Conservation (phyloP, 2,113 vertebrate species). For the Oryzias celebensis region DNA sequence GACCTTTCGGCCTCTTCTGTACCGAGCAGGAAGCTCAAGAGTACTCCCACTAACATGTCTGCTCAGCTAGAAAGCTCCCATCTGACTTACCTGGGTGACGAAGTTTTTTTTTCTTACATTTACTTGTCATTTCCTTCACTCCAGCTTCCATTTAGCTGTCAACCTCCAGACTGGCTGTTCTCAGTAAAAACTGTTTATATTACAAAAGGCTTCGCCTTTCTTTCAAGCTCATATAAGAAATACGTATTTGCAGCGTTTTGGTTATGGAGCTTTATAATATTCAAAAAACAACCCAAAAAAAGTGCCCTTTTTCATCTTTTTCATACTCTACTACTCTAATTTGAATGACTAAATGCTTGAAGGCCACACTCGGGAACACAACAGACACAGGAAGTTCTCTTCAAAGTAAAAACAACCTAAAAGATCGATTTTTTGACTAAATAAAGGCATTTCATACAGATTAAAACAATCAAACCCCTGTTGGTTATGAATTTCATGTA, state of each 20-base stretch:
- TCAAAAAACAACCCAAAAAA: slow-evolving; percentile 1
- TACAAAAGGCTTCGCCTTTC: slow-evolving; percentile 12
- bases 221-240: slow-evolving; percentile 10
- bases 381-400: slow-evolving; percentile 30
- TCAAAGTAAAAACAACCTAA: slow-evolving; percentile 5
- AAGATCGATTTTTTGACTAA: slow-evolving; percentile 42
- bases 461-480: slow-evolving; percentile 56
- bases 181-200: slow-evolving; percentile 11
- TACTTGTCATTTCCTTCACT: slow-evolving; percentile 13
- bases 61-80: slow-evolving; percentile 18
- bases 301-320: neutral
- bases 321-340: neutral
- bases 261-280: neutral
- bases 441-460: slow-evolving; percentile 43
- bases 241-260: slow-evolving; percentile 24
- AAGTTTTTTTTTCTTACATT: slow-evolving; percentile 15
- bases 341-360: slow-evolving; percentile 2
- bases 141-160: slow-evolving; percentile 40
- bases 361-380: slow-evolving; percentile 20
- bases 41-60: slow-evolving; percentile 21
- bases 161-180: neutral
- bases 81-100: slow-evolving; percentile 20
- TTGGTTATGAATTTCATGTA: slow-evolving; percentile 50
- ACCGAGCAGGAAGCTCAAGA: slow-evolving; percentile 3
- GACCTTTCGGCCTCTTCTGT: slow-evolving; percentile 33